These are phyloP conservation scores for Nannobrachium achirus DNA, from an alignment of 2,113 vertebrate genomes.

Conservation along the genomic window DNA sequence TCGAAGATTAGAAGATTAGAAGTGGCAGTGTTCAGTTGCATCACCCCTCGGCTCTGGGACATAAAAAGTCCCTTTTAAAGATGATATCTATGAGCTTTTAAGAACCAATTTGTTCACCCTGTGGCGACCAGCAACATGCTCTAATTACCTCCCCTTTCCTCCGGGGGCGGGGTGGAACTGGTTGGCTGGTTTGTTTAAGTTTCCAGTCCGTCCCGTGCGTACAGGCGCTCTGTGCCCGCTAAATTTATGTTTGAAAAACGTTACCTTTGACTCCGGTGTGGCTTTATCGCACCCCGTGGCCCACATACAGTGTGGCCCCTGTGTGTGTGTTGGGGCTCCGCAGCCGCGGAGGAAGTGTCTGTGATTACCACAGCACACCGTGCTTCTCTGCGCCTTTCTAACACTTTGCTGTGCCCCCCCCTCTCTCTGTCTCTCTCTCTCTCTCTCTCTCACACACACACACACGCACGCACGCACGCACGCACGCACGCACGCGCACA, in stretches of 20 bases:
- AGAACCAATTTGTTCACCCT: conserved; percentile 82
- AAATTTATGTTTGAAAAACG: conserved; percentile 82
- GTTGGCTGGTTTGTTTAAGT: conserved; percentile 65
- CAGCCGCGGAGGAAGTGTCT: conserved; percentile 65
- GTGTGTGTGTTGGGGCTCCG: conserved; percentile 66
- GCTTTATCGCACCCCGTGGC: conserved; percentile 78
- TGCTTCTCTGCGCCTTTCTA: conserved; percentile 17
- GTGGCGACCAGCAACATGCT: conserved; percentile 80
- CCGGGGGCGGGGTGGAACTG: conserved; percentile 41
- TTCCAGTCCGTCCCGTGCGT: conserved; percentile 69
- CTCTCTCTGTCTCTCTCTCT: conserved; percentile 37
- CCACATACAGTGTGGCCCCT: conserved; percentile 72
- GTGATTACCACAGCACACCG: conserved; percentile 67
- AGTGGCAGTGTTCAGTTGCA: conserved; percentile 79
- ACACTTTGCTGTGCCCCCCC: conserved; percentile 32
- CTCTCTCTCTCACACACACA: background rate
- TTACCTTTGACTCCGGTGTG: conserved; percentile 75
- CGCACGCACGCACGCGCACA: background rate
- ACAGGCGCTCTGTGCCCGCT: conserved; percentile 58
- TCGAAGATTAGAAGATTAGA: conserved; percentile 88
- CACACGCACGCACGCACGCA: background rate
- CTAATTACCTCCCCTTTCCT: conserved; percentile 79
- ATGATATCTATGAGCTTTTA: conserved; percentile 85
- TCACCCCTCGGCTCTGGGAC: conserved; percentile 69
- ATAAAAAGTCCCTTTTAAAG: conserved; percentile 89